phyloP scores from a whole-genome alignment of 2,113 vertebrate genomes.

The Anhinga anhinga region DNA sequence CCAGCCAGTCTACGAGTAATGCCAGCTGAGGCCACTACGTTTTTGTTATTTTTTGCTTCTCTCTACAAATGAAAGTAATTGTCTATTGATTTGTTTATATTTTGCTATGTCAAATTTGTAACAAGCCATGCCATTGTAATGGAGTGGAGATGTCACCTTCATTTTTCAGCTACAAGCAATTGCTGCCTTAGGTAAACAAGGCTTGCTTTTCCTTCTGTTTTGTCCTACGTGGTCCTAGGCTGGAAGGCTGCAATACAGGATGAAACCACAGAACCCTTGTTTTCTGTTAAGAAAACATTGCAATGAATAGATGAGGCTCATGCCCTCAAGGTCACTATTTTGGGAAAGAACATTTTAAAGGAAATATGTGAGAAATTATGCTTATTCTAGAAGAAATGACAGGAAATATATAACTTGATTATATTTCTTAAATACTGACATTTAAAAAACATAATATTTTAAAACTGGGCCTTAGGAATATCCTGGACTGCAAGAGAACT shows the following conservation, averaged over 20 bases:
- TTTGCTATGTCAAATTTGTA: not conserved
- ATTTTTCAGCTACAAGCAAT: not conserved
- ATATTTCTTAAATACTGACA: slow-evolving; percentile 39
- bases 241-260: not conserved
- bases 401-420: not conserved
- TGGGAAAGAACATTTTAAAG: not conserved
- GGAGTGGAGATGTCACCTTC: not conserved
- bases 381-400: slow-evolving; percentile 11
- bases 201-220: not conserved
- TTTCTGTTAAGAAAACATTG: not conserved
- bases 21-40: not conserved
- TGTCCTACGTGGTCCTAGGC: not conserved
- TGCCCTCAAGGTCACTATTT: not conserved
- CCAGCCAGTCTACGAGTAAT: not conserved
- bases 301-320: not conserved
- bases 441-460: not conserved
- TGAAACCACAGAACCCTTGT: not conserved
- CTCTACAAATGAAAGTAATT: not conserved
- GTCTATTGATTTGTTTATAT: not conserved
- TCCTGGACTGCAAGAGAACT: not conserved
- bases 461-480: slow-evolving; percentile 38
- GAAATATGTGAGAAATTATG: not conserved
- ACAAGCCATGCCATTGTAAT: not conserved
- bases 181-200: not conserved
- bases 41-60: not conserved